Conservation (phyloP, 2,797 vertebrate genomes). For the Hapalemur alaotrensis region DNA sequence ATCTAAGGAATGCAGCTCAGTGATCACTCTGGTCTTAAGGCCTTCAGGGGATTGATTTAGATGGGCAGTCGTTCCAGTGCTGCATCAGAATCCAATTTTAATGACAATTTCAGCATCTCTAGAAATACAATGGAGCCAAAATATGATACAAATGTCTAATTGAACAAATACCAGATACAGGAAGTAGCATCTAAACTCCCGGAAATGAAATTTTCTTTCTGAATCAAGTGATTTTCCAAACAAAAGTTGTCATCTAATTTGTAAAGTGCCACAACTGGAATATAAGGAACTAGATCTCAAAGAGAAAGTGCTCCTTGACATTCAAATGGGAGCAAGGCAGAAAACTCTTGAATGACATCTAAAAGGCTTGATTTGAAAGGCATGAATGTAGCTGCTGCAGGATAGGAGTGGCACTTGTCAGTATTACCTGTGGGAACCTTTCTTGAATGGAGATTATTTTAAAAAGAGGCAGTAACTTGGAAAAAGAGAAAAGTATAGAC, state of each 20-base stretch:
- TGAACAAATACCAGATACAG: neutral
- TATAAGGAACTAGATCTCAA: conserved; percentile 12
- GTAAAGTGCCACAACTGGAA: neutral
- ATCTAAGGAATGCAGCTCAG: neutral
- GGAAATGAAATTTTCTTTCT: neutral
- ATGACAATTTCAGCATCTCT: conserved; percentile 21
- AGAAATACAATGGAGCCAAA: neutral
- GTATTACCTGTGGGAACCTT: neutral
- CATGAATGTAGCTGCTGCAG: conserved; percentile 36
- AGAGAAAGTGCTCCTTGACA: neutral
- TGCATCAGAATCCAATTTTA: neutral
- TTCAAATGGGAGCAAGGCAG: conserved; percentile 14
- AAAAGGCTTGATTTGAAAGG: conserved; percentile 64
- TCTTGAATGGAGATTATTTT: conserved; percentile 3
- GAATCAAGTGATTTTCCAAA: neutral
- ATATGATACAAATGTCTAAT: neutral
- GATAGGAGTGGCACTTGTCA: conserved; percentile 18
- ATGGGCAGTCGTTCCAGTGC: neutral
- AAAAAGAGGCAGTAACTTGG: conserved; percentile 29
- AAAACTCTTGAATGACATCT: conserved; percentile 56
- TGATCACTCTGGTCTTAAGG: neutral
- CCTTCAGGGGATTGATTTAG: conserved; percentile 16
- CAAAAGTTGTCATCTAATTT: neutral
- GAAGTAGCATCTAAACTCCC: neutral
- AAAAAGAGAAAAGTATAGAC: conserved; percentile 43